Evolutionary conservation across 2,888 invertebrate genomes (phyloP), one percentile per base, ranked within the genome.

Genomic region (Globia sparganii): DNA sequence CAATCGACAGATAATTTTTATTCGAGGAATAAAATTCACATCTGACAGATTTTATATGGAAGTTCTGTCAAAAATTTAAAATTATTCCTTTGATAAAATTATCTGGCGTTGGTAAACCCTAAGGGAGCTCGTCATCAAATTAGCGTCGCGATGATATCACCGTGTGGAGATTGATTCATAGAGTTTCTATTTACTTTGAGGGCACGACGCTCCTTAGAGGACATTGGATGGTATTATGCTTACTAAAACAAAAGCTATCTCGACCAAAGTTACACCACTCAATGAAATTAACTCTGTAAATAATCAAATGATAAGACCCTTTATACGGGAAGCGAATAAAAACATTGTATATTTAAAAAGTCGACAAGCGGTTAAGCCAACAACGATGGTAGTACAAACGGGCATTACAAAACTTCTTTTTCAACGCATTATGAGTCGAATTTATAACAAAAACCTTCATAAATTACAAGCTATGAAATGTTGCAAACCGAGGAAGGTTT

Each of bases 401-500:
- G 73, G 87, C 82, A 72, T 88, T 87, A 89, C 84, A 86, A 90
- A 88, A 89, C 78, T 78, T 77, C 37, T 69, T 80, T 81, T 78
- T 72, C 65, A 80, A 56, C 67, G 76, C 70, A 81, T 75, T 77
- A 78, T 28, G 61, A 78, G 59, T 80, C 37, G 40, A 78, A 86
- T 83, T 83, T 75, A 70, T 64, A 71, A 67, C 66, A 76, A 77
- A 78, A 86, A 77, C 65, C 73, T 82, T 84, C 49, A 84, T 86
- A 86, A 84, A 88, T 87, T 74, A 77, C 62, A 34, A 28, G 61
- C 18, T 31, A 49, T 67, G 67, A 72, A 70, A 76, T 75, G 76
- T 49, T 61, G n/a, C n/a, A n/a, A n/a, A n/a, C n/a, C n/a, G n/a
- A n/a, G 66, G 43, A 62, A 28, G 46, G 56, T 53, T 40, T 49